Percentiles rank a stretch among this genome's conserved stretches.
phyloP scores from a whole-genome alignment of 1,140 invertebrate genomes.

The Drosophila murphyi region DNA sequence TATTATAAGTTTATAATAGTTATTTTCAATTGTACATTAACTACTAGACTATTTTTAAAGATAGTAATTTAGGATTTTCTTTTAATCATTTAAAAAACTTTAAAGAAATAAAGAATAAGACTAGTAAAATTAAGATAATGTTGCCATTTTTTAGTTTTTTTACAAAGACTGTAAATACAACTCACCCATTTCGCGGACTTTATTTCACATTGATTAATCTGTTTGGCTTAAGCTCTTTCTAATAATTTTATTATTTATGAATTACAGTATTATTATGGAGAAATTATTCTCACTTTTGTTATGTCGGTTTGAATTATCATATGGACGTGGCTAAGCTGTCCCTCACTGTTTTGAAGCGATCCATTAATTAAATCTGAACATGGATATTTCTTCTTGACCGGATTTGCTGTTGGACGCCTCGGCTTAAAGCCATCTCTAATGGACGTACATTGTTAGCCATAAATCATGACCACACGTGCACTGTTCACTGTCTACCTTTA shows the following conservation, averaged over 20 bases:
- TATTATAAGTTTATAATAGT: no score
- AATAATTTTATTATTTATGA: neutral
- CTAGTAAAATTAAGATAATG: no score
- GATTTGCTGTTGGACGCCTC: constrained; percentile 66
- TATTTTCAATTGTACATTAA: no score
- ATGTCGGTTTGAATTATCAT: neutral
- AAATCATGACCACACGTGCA: constrained; percentile 73
- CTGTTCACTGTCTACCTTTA: constrained; percentile 29
- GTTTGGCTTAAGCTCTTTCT: no score
- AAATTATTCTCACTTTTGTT: constrained; percentile 5
- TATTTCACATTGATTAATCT: no score
- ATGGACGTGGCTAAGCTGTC: neutral
- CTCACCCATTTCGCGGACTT: no score
- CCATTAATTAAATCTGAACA: constrained; percentile 70
- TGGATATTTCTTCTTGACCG: constrained; percentile 59
- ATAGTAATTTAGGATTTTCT: no score
- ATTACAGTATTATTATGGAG: neutral
- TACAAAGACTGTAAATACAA: no score
- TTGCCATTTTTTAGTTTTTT: no score
- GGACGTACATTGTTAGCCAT: constrained; percentile 75
- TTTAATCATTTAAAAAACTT: no score
- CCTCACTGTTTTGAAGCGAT: constrained; percentile 21
- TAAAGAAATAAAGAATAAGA: no score
- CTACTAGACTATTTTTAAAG: no score
- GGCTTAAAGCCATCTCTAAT: constrained; percentile 76